Percentiles rank a stretch among this genome's conserved stretches.
Conservation (phyloP, 2,113 vertebrate species). For the Chlorodrepanis virens region DNA sequence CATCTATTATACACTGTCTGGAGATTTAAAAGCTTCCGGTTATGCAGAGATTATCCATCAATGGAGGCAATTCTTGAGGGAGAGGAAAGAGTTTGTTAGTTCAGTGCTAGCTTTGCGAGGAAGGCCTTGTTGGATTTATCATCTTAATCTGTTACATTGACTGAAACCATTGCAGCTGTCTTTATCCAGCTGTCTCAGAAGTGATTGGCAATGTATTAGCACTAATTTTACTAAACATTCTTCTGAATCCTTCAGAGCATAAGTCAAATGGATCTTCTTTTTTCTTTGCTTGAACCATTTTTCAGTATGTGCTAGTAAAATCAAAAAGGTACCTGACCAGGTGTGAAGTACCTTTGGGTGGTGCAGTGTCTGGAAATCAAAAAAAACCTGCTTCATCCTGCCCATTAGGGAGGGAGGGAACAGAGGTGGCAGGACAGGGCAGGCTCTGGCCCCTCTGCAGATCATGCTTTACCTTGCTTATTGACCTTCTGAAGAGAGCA, state of each 20-base stretch:
- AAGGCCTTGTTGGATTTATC: conserved; percentile 48
- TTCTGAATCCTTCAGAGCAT: conserved; percentile 19
- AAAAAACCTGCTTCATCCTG: not conserved
- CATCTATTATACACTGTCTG: conserved; percentile 43
- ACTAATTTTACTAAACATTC: conserved; percentile 19
- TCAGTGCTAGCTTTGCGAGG: not conserved
- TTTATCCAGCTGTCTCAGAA: not conserved
- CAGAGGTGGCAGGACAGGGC: not conserved
- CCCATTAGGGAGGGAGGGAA: not conserved
- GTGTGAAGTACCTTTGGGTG: not conserved
- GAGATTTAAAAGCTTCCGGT: conserved; percentile 45
- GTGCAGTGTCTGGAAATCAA: not conserved
- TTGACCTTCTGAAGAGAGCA: not conserved
- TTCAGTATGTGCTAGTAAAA: not conserved
- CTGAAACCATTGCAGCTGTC: conserved; percentile 11
- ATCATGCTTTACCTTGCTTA: conserved; percentile 1
- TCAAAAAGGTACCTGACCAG: not conserved
- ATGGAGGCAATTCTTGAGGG: conserved; percentile 7
- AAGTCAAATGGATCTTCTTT: not conserved
- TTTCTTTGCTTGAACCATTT: not conserved
- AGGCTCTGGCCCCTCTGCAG: not conserved
- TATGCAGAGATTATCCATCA: conserved; percentile 38
- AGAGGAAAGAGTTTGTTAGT: conserved; percentile 8
- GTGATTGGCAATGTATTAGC: not conserved
- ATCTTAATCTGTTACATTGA: conserved; percentile 14